These are phyloP conservation scores for Apocrypta bakeri DNA, from an alignment of 1,140 invertebrate genomes.

Conservation along the genomic window DNA sequence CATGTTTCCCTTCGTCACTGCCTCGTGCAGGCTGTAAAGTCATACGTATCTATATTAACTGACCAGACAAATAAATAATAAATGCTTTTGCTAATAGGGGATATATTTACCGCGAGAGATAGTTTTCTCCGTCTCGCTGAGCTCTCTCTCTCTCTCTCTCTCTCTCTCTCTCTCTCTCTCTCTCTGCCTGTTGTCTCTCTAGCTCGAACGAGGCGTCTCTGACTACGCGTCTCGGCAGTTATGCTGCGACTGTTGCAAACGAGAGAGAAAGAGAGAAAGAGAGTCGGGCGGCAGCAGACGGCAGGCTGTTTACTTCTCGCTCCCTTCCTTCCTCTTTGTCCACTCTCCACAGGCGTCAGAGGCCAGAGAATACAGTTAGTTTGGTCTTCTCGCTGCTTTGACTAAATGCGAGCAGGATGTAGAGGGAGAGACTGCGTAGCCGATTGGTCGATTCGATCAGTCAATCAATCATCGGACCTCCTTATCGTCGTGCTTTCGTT, in stretches of 20 bases:
- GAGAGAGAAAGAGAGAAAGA: neutral
- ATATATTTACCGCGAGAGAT: no score
- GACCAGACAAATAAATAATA: neutral
- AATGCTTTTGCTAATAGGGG: no score
- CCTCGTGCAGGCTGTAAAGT: no score
- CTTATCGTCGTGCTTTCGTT: no score
- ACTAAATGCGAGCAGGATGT: no score
- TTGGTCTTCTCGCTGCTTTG: neutral
- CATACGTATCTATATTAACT: no score
- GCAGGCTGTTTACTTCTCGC: neutral
- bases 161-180: no score
- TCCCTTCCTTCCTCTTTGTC: neutral
- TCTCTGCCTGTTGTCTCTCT: no score
- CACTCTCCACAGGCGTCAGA: no score
- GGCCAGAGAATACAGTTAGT: no score
- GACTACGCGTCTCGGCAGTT: neutral
- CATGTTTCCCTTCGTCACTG: neutral
- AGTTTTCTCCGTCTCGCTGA: conserved; percentile 10
- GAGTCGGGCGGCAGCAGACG: neutral
- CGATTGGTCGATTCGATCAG: neutral
- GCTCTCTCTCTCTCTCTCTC: no score
- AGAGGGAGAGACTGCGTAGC: no score
- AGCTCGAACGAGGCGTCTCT: conserved; percentile 6
- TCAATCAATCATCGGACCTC: neutral
- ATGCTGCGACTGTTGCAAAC: neutral